These are phyloP conservation scores for Cheumatopsyche charites DNA, from an alignment of 1,140 invertebrate genomes.

Conservation along the genomic window DNA sequence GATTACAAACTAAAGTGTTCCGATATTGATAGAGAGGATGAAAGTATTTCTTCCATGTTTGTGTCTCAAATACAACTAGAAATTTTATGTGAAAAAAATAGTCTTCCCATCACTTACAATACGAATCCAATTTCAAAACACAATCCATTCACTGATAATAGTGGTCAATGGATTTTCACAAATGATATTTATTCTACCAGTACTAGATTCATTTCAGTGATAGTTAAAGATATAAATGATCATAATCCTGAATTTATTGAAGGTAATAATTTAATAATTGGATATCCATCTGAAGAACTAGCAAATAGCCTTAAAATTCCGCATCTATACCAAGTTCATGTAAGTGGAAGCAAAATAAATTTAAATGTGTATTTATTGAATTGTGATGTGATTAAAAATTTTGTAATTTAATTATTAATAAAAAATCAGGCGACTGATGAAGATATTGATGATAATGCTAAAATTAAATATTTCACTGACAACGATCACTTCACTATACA, in stretches of 20 bases:
- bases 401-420: too few relatives aligned
- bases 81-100: slow-evolving; percentile 46
- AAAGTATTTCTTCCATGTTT: slow-evolving; percentile 58
- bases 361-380: not conserved
- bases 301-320: slow-evolving; percentile 54
- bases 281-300: slow-evolving; percentile 57
- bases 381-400: too few relatives aligned
- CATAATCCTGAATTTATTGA: slow-evolving; percentile 57
- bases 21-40: slow-evolving; percentile 56
- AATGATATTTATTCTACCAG: slow-evolving; percentile 54
- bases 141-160: not conserved
- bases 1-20: slow-evolving; percentile 51
- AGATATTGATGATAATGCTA: slow-evolving; percentile 48
- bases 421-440: slow-evolving; percentile 49
- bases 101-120: too few relatives aligned
- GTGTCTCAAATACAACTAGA: slow-evolving; percentile 59
- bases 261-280: slow-evolving; percentile 55
- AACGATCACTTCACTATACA: slow-evolving; percentile 46
- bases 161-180: slow-evolving; percentile 54
- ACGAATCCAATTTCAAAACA: not conserved
- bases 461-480: slow-evolving; percentile 47
- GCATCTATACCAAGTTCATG: slow-evolving; percentile 56
- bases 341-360: slow-evolving; percentile 42
- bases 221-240: slow-evolving; percentile 62
- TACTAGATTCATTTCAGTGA: slow-evolving; percentile 55